A percentile compares a stretch with the other conserved stretches of the same genome.
These are phyloP conservation scores for Agelastica alni DNA, from an alignment of 2,888 invertebrate genomes.

Conservation along the genomic window DNA sequence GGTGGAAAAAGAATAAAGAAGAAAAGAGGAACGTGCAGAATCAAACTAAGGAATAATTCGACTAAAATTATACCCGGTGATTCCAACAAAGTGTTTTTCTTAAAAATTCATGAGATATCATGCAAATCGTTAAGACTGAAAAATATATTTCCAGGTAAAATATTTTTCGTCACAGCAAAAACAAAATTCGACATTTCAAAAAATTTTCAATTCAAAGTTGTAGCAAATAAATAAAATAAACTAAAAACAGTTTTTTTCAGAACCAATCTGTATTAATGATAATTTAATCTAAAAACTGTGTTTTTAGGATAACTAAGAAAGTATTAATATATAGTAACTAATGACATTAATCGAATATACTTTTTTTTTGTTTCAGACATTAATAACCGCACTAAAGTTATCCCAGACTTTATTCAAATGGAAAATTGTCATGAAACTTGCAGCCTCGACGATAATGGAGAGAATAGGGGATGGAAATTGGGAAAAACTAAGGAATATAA, in stretches of 20 bases:
- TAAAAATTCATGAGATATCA: constrained; percentile 47
- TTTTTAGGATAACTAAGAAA: too few species aligned
- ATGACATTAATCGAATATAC: too few species aligned
- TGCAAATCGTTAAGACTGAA: constrained; percentile 58
- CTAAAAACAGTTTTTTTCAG: too few species aligned
- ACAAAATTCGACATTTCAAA: too few species aligned
- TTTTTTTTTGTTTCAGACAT: constrained; percentile 53
- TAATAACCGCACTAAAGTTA: constrained; percentile 55
- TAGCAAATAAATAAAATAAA: too few species aligned
- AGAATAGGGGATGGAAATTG: constrained; percentile 55
- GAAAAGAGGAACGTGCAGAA: constrained; percentile 59
- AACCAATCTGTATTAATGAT: too few species aligned
- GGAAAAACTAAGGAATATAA: constrained; percentile 56
- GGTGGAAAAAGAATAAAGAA: constrained; percentile 54
- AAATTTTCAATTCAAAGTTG: too few species aligned
- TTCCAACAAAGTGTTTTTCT: constrained; percentile 20
- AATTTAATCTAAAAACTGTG: too few species aligned
- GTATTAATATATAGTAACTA: too few species aligned
- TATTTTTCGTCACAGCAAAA: too few species aligned
- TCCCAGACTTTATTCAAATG: constrained; percentile 59
- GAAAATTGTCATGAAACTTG: constrained; percentile 54
- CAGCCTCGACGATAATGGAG: constrained; percentile 54
- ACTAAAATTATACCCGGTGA: constrained; percentile 6
- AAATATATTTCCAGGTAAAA: constrained; percentile 52
- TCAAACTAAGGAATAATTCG: constrained; percentile 49